A percentile compares a stretch with the other conserved stretches of the same genome.
Conservation (phyloP, 2,113 vertebrate species). For the Hyla sarda region DNA sequence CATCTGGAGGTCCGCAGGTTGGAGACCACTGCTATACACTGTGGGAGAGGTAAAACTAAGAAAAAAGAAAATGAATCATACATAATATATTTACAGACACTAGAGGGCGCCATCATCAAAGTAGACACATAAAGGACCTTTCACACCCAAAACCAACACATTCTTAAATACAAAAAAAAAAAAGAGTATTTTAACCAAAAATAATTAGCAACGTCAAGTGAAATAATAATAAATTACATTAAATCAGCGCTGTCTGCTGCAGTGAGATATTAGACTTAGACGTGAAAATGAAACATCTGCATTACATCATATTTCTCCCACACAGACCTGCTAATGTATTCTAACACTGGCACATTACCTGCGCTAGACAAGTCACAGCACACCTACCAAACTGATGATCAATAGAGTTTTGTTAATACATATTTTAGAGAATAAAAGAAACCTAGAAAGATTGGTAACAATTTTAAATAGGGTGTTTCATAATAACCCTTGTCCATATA, state of each 20-base stretch:
- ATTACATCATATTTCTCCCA: constrained; percentile 27
- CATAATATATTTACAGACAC: background rate
- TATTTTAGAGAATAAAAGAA: too few relatives aligned
- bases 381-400: background rate
- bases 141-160: background rate
- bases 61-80: background rate
- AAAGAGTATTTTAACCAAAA: constrained; percentile 6
- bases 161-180: background rate
- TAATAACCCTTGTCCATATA: too few relatives aligned
- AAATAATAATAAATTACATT: background rate
- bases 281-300: background rate
- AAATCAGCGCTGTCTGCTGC: background rate
- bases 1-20: too few relatives aligned
- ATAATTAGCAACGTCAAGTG: background rate
- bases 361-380: background rate
- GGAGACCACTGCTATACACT: background rate
- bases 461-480: too few relatives aligned
- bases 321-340: background rate
- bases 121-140: background rate
- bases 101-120: constrained; percentile 3
- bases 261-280: background rate
- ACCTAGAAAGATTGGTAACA: too few relatives aligned
- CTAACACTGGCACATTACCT: background rate
- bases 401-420: background rate
- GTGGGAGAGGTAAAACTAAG: background rate